phyloP scores from a whole-genome alignment of 2,797 vertebrate genomes.

The Phataginus tricuspis region DNA sequence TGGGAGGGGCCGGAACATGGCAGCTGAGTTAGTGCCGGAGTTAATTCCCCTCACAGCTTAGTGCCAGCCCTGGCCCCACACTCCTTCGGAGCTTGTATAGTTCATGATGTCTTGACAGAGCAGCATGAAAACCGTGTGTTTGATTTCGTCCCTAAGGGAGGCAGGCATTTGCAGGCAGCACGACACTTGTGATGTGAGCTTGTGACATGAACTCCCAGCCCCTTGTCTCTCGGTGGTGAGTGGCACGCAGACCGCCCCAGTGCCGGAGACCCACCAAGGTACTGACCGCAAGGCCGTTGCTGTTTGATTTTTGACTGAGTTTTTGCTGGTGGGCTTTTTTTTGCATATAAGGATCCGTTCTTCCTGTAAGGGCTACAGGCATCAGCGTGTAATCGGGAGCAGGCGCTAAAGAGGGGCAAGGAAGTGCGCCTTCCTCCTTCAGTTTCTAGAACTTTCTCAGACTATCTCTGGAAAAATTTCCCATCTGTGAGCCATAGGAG shows the following conservation, averaged over 20 bases:
- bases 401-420: constrained; percentile 76
- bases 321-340: constrained; percentile 63
- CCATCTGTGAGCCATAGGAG: constrained; percentile 72
- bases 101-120: constrained; percentile 53
- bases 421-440: constrained; percentile 69
- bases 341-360: neutral
- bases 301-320: constrained; percentile 74
- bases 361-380: constrained; percentile 18
- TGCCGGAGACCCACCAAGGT: constrained; percentile 71
- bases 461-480: constrained; percentile 68
- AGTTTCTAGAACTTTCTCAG: constrained; percentile 73
- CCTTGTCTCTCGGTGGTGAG: constrained; percentile 73
- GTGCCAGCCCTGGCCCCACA: neutral
- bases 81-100: constrained; percentile 38
- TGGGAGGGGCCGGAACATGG: accelerated
- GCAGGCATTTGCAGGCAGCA: constrained; percentile 43
- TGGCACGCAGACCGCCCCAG: constrained; percentile 49
- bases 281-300: constrained; percentile 76
- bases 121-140: constrained; percentile 48
- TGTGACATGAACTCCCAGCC: constrained; percentile 63
- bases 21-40: neutral
- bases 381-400: constrained; percentile 77
- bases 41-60: neutral
- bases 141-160: constrained; percentile 64
- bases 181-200: neutral